phyloP scores from a whole-genome alignment of 2,113 vertebrate species.

The Tupaia tana region DNA sequence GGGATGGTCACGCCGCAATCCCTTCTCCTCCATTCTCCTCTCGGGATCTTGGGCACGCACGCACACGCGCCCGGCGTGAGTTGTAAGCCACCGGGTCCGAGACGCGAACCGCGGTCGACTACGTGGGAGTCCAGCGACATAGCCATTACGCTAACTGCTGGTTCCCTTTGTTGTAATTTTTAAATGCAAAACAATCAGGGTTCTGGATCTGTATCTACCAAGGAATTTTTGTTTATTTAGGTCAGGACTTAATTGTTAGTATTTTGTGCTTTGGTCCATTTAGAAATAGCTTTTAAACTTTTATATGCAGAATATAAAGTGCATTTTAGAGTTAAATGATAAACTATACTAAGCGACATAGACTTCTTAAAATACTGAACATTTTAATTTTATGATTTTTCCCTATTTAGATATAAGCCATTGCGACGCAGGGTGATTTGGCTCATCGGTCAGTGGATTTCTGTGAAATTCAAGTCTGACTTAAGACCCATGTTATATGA shows the following conservation, averaged over 20 bases:
- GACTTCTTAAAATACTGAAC: conserved; percentile 25
- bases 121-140: too few relatives aligned
- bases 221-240: conserved; percentile 2
- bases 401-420: conserved; percentile 92
- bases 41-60: too few relatives aligned
- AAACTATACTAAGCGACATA: conserved; percentile 9
- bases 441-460: conserved; percentile 98
- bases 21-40: too few relatives aligned
- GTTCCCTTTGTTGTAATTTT: background rate
- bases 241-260: background rate
- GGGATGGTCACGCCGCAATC: too few relatives aligned
- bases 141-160: too few relatives aligned
- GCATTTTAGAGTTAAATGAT: conserved; percentile 55
- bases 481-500: conserved; percentile 96
- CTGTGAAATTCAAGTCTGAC: conserved; percentile 97
- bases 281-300: conserved; percentile 40
- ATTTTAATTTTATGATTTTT: conserved; percentile 55
- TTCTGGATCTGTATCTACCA: background rate
- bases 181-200: background rate
- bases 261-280: background rate
- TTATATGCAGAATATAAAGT: conserved; percentile 30
- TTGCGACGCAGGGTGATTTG: conserved; percentile 97
- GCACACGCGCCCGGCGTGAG: too few relatives aligned
- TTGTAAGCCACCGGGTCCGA: too few relatives aligned
- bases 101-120: too few relatives aligned